phyloP scores from a whole-genome alignment of 2,797 vertebrate species.

The Sebastes wilsoni region DNA sequence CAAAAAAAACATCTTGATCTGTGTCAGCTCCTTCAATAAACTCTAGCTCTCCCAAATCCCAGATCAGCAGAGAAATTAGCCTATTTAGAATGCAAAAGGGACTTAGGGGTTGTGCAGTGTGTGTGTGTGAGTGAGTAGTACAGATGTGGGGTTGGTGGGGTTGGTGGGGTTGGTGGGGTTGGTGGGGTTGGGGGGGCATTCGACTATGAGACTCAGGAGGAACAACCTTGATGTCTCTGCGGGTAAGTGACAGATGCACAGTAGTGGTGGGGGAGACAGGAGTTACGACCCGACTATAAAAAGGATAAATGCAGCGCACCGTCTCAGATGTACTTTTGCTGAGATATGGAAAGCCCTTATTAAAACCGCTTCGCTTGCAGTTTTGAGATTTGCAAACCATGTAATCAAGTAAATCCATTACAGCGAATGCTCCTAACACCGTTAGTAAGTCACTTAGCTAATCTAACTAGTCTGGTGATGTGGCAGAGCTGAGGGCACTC shows the following conservation, averaged over 20 bases:
- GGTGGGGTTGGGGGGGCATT: neutral
- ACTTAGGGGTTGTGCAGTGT: slow-evolving; percentile 25
- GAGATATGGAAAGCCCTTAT: slow-evolving; percentile 32
- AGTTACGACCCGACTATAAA: slow-evolving; percentile 61
- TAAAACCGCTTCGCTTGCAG: slow-evolving; percentile 59
- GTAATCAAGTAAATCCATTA: slow-evolving; percentile 50
- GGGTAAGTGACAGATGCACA: slow-evolving; percentile 64
- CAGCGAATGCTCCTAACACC: slow-evolving; percentile 15
- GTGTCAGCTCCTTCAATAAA: slow-evolving; percentile 77
- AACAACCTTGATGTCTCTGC: slow-evolving; percentile 54
- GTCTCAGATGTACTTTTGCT: slow-evolving; percentile 37
- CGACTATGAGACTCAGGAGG: slow-evolving; percentile 31
- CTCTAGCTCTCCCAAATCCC: slow-evolving; percentile 75
- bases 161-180: neutral
- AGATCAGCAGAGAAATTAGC: slow-evolving; percentile 84
- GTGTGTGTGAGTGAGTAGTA: slow-evolving; percentile 10
- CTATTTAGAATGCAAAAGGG: slow-evolving; percentile 72
- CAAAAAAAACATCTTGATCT: slow-evolving; percentile 62
- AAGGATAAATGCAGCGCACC: slow-evolving; percentile 48
- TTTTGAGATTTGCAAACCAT: slow-evolving; percentile 58
- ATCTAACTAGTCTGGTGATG: neutral
- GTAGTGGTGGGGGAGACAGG: slow-evolving; percentile 45
- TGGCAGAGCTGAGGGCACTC: neutral
- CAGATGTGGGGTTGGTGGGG: slow-evolving; percentile 25
- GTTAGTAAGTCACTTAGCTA: slow-evolving; percentile 25